Conservation (phyloP, 2,113 vertebrate species). For the Lophotis ruficrista region DNA sequence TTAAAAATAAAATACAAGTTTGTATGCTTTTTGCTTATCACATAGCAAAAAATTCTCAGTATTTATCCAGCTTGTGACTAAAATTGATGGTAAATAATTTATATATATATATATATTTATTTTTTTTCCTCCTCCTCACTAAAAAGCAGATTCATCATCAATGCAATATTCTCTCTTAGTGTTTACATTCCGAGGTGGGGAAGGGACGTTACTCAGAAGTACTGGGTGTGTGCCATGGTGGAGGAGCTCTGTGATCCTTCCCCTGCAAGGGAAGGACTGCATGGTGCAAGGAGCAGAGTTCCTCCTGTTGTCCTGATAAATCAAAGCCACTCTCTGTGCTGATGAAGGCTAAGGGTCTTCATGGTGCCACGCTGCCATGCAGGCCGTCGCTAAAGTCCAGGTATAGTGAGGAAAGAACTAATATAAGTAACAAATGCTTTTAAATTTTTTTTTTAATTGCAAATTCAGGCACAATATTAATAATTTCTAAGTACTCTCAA, state of each 20-base stretch:
- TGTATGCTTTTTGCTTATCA: neutral
- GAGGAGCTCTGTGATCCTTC: neutral
- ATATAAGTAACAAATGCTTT: rapidly evolving
- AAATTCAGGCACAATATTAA: neutral
- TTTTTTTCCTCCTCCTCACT: too few relatives aligned
- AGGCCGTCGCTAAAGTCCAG: neutral
- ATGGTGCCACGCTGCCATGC: rapidly evolving
- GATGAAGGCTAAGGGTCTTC: neutral
- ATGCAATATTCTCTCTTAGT: neutral
- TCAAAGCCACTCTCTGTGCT: too few relatives aligned
- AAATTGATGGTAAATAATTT: neutral
- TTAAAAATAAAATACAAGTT: neutral
- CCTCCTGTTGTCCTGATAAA: neutral
- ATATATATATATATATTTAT: too few relatives aligned
- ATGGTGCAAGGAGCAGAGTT: neutral
- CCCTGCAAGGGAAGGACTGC: neutral
- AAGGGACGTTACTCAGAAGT: neutral
- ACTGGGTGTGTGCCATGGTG: neutral
- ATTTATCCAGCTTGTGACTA: neutral
- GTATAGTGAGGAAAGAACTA: neutral
- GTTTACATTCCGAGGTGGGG: neutral
- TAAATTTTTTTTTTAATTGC: neutral
- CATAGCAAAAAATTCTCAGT: neutral
- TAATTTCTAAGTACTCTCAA: neutral
- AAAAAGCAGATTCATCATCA: neutral